phyloP scores from a whole-genome alignment of 1,140 invertebrate species.

The Drosophila equinoxialis region DNA sequence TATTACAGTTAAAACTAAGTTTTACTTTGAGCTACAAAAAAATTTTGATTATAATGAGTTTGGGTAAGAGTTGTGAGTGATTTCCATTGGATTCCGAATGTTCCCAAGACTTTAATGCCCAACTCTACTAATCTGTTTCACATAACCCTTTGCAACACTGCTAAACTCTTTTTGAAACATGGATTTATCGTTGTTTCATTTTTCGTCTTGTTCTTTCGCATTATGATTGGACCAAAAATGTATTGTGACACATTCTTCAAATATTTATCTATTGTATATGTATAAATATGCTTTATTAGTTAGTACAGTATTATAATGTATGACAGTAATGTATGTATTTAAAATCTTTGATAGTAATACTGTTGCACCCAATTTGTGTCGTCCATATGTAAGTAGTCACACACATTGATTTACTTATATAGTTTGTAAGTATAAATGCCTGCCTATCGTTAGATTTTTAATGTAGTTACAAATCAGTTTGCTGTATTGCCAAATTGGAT shows the following conservation, averaged over 20 bases:
- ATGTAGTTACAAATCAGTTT: constrained; percentile 59
- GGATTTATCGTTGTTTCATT: not conserved
- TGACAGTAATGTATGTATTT: not conserved
- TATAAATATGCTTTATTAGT: not conserved
- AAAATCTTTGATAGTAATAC: constrained; percentile 11
- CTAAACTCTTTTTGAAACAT: not conserved
- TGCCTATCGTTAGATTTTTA: not conserved
- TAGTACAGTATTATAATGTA: not conserved
- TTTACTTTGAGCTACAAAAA: too few relatives aligned
- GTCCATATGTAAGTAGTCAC: not conserved
- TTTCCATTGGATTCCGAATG: not conserved
- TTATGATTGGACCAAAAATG: constrained; percentile 16
- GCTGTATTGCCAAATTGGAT: constrained; percentile 48
- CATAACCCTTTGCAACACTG: not conserved
- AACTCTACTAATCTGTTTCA: not conserved
- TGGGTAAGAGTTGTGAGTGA: not conserved
- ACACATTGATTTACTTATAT: not conserved
- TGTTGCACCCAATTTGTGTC: not conserved
- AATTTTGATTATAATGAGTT: too few relatives aligned
- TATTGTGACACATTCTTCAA: not conserved
- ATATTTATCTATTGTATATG: not conserved
- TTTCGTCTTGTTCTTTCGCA: not conserved
- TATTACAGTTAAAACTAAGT: not conserved
- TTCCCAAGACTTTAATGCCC: not conserved
- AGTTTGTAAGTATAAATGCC: constrained; percentile 24